phyloP scores from a whole-genome alignment of 2,113 vertebrate genomes.

The Loxodonta africana region DNA sequence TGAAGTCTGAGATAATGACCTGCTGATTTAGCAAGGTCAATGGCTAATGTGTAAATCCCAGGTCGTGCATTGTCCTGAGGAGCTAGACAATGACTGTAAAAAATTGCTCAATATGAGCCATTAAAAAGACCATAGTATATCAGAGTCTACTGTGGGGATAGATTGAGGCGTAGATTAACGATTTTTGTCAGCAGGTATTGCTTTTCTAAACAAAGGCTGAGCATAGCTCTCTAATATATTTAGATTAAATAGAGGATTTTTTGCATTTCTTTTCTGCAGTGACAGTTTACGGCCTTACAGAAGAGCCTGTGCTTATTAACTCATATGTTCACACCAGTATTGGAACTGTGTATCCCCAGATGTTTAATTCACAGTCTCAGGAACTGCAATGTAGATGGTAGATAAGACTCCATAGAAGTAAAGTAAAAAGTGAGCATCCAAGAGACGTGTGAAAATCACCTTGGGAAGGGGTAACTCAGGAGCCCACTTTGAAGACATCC shows the following conservation, averaged over 20 bases:
- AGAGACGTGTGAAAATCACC: background rate
- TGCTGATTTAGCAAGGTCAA: constrained; percentile 58
- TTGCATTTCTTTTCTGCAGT: background rate
- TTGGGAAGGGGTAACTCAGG: background rate
- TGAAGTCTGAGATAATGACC: constrained; percentile 37
- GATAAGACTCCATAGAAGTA: background rate
- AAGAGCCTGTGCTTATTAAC: constrained; percentile 21
- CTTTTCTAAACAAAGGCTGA: constrained; percentile 59
- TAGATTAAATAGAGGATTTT: constrained; percentile 15
- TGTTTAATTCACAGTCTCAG: background rate
- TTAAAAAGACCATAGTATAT: constrained; percentile 1
- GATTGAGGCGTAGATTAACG: background rate
- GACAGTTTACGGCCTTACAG: background rate
- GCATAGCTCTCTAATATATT: constrained; percentile 6
- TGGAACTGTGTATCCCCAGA: background rate
- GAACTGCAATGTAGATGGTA: background rate
- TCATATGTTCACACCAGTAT: background rate
- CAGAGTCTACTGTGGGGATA: background rate
- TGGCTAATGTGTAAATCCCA: constrained; percentile 22
- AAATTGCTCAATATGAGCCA: constrained; percentile 1
- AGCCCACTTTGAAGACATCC: background rate
- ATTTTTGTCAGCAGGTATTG: background rate
- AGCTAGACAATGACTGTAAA: constrained; percentile 4
- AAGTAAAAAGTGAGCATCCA: background rate
- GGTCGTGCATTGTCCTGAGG: background rate